Evolutionary conservation across 2,888 invertebrate species (phyloP).

Genomic region (Hyles lineata): DNA sequence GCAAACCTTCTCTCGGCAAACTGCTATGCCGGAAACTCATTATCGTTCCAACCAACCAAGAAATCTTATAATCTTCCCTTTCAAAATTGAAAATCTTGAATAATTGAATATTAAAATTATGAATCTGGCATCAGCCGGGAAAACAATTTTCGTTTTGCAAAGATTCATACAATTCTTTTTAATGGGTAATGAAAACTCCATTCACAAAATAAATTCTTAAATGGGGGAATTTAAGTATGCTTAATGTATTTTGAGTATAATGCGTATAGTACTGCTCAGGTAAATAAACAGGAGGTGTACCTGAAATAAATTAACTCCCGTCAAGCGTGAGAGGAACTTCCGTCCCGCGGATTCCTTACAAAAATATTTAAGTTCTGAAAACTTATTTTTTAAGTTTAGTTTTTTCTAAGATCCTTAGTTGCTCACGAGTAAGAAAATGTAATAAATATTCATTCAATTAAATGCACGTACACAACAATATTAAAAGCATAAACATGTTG

Average conservation of each 20-base stretch:
- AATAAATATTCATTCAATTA: too few species aligned
- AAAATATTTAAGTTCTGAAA: not conserved
- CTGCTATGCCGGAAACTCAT: conserved; percentile 80
- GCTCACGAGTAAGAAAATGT: too few species aligned
- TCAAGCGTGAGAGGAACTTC: not conserved
- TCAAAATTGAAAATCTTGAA: conserved; percentile 79
- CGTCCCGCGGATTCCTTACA: not conserved
- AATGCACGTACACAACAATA: too few species aligned
- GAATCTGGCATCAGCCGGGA: conserved; percentile 57
- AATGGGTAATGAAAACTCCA: conserved; percentile 30
- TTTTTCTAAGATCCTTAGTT: too few species aligned
- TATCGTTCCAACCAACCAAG: conserved; percentile 76
- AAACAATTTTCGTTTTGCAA: conserved; percentile 54
- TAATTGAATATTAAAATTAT: conserved; percentile 76
- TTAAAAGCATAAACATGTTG: too few species aligned
- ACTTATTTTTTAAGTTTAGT: not conserved
- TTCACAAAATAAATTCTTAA: conserved; percentile 40
- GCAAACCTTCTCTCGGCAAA: conserved; percentile 69
- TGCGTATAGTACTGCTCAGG: conserved; percentile 38
- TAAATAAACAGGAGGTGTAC: conserved; percentile 33
- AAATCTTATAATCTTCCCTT: conserved; percentile 78
- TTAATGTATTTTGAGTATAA: conserved; percentile 37
- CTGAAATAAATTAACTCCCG: conserved; percentile 35
- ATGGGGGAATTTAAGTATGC: conserved; percentile 26
- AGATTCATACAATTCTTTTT: conserved; percentile 32